These are phyloP conservation scores for Acrossocheilus fasciatus DNA, from an alignment of 2,797 vertebrate species.

Conservation along the genomic window DNA sequence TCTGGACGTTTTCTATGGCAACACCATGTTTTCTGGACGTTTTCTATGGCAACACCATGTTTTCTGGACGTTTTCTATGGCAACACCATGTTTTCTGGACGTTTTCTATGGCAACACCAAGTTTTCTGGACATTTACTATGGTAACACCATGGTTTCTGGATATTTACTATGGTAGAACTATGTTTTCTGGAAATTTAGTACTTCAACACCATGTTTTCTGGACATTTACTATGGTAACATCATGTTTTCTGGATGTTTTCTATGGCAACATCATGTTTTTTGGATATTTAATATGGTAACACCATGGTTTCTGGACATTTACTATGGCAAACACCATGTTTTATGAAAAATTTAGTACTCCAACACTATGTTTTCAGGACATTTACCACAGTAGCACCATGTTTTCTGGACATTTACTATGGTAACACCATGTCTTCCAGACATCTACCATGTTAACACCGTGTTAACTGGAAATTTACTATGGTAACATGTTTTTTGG, in stretches of 20 bases:
- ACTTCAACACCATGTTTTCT: too few relatives aligned
- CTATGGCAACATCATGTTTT: neutral
- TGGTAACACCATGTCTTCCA: neutral
- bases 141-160: accelerated
- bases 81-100: neutral
- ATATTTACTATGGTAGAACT: accelerated
- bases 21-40: accelerated
- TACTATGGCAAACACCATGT: neutral
- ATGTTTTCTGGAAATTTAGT: accelerated
- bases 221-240: accelerated
- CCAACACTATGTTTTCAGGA: accelerated
- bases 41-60: accelerated
- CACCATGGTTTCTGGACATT: accelerated
- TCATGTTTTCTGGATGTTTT: accelerated
- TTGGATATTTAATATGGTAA: accelerated
- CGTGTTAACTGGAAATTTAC: neutral
- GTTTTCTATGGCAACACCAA: accelerated
- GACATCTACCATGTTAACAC: neutral
- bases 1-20: accelerated
- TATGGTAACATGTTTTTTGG: neutral
- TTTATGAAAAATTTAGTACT: neutral
- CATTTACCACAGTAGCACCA: neutral
- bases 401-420: neutral
- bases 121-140: accelerated
- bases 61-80: accelerated